phyloP scores from a whole-genome alignment of 2,113 vertebrate species.

The Thryonomys swinderianus region DNA sequence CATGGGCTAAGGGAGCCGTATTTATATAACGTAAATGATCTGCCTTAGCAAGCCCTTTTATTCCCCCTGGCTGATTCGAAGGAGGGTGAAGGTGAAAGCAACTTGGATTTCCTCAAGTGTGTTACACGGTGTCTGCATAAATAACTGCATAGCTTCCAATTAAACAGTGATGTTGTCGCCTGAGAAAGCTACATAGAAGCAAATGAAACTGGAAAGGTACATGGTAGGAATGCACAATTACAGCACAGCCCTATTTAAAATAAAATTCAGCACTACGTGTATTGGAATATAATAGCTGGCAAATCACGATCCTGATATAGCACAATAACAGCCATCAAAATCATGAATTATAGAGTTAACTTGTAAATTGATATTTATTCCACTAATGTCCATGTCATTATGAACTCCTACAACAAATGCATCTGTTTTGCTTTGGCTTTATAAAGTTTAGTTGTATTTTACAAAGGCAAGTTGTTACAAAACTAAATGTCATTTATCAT shows the following conservation, averaged over 20 bases:
- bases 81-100: constrained; percentile 52
- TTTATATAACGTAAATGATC: constrained; percentile 29
- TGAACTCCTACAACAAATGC: constrained; percentile 23
- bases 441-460: neutral
- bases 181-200: constrained; percentile 67
- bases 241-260: constrained; percentile 5
- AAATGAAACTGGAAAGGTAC: constrained; percentile 63
- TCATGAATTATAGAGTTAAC: constrained; percentile 26
- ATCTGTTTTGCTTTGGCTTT: neutral
- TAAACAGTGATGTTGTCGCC: constrained; percentile 60
- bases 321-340: constrained; percentile 13
- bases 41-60: constrained; percentile 38
- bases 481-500: constrained; percentile 32
- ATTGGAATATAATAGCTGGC: constrained; percentile 16
- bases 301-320: constrained; percentile 4
- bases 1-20: constrained; percentile 33
- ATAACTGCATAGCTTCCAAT: constrained; percentile 60
- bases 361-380: constrained; percentile 51
- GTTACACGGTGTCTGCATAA: constrained; percentile 38
- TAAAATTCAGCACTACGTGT: neutral
- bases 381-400: neutral
- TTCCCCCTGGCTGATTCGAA: constrained; percentile 25
- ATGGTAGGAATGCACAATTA: constrained; percentile 64
- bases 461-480: neutral
- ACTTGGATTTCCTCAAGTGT: constrained; percentile 54